A percentile compares a stretch with the other conserved stretches of the same genome.
Conservation (phyloP, 2,888 invertebrate species). For the Lepidochrysops patricia region DNA sequence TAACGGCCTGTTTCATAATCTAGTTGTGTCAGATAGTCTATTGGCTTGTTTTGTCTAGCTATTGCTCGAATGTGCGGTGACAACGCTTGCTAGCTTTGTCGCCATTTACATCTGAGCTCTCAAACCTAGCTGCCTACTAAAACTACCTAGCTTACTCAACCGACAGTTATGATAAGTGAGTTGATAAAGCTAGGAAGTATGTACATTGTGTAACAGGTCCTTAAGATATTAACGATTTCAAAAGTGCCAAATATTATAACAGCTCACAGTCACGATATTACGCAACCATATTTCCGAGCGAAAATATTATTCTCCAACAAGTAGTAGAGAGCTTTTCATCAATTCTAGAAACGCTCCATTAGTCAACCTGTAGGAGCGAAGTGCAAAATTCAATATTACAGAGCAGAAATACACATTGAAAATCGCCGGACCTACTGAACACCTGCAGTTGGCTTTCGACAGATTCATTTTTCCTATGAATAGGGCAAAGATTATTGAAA, state of each 20-base stretch:
- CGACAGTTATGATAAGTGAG: no score
- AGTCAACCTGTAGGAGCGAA: conserved; percentile 8
- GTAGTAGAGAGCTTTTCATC: conserved; percentile 10
- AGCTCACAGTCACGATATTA: not conserved
- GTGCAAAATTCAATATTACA: conserved; percentile 12
- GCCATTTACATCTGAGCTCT: no score
- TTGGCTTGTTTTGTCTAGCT: no score
- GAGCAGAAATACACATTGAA: not conserved
- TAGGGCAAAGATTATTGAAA: conserved; percentile 3
- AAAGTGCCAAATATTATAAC: not conserved
- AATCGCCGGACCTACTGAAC: not conserved
- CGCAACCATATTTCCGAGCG: not conserved
- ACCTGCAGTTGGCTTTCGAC: not conserved
- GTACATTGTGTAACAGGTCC: no score
- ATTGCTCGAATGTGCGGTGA: no score
- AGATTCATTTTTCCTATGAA: not conserved
- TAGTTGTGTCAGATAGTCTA: no score
- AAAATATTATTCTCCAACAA: conserved; percentile 12
- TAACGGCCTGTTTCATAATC: no score
- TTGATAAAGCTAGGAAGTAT: no score
- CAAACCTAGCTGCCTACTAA: no score
- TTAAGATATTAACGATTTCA: not conserved
- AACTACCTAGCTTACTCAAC: no score
- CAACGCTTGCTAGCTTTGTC: no score
- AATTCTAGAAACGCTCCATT: conserved; percentile 11